A percentile compares a stretch with the other conserved stretches of the same genome.
These are phyloP conservation scores for Rhombomys opimus DNA, from an alignment of 2,113 vertebrate genomes.

Conservation along the genomic window DNA sequence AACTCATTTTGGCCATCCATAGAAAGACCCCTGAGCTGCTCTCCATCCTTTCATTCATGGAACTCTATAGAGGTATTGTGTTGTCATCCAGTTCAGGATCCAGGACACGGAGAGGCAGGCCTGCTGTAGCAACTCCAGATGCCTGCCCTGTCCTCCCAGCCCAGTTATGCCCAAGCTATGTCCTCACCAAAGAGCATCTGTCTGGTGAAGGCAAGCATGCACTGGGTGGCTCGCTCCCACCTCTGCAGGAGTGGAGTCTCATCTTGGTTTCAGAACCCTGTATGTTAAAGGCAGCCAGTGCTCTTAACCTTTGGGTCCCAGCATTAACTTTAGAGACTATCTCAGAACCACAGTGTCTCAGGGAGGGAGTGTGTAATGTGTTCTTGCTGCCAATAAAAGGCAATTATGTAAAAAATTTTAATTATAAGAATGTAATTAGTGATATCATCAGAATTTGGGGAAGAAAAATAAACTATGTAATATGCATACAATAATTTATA, in stretches of 20 bases:
- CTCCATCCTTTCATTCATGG: background rate
- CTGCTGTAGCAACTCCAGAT: background rate
- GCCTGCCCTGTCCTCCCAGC: accelerated
- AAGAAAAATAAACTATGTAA: constrained; percentile 10
- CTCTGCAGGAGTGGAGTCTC: background rate
- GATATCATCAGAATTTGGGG: background rate
- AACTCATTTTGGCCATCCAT: background rate
- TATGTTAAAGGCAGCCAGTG: background rate
- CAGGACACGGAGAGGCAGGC: accelerated
- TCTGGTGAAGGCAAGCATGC: background rate
- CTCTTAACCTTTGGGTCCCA: background rate
- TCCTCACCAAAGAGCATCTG: accelerated
- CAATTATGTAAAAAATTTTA: constrained; percentile 44
- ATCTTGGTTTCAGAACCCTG: accelerated
- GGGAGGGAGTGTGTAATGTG: background rate
- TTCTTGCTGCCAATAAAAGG: constrained; percentile 9
- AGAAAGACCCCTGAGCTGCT: background rate
- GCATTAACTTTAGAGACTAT: background rate
- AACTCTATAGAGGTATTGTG: accelerated
- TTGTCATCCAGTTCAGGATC: too few species aligned
- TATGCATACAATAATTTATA: background rate
- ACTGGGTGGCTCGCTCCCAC: background rate
- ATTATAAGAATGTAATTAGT: constrained; percentile 47
- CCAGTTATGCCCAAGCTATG: accelerated
- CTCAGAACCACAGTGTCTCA: background rate